Evolutionary conservation across 2,888 invertebrate genomes (phyloP).

Genomic region (Brachyptera risi): DNA sequence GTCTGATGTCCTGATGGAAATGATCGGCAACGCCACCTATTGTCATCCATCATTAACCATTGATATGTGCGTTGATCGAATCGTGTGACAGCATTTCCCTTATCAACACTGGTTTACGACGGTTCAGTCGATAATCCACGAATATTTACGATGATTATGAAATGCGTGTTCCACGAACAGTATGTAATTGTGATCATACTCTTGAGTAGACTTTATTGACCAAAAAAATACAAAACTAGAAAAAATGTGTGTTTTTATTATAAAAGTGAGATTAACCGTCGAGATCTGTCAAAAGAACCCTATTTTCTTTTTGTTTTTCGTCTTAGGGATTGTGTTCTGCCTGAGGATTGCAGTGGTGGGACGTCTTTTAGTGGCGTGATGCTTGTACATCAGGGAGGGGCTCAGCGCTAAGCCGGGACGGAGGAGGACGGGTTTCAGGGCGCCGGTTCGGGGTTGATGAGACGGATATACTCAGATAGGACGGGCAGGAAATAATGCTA

Average conservation of each 20-base stretch:
- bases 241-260: neutral
- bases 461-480: neutral
- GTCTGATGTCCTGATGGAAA: too few species aligned
- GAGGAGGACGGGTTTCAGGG: neutral
- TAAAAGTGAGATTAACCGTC: neutral
- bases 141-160: too few species aligned
- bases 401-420: conserved; percentile 6
- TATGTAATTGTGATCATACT: too few species aligned
- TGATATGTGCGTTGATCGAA: too few species aligned
- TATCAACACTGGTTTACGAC: too few species aligned
- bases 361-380: neutral
- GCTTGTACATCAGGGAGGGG: conserved; percentile 3
- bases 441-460: neutral
- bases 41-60: too few species aligned
- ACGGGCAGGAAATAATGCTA: neutral
- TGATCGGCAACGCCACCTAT: too few species aligned
- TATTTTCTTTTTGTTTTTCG: neutral
- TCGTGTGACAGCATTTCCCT: too few species aligned
- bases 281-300: neutral
- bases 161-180: too few species aligned
- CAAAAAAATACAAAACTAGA: too few species aligned
- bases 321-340: neutral
- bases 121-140: too few species aligned
- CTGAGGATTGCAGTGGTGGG: neutral
- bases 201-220: too few species aligned